These are phyloP conservation scores for Drosophila persimilis DNA, from an alignment of 1,140 invertebrate species.

Conservation along the genomic window DNA sequence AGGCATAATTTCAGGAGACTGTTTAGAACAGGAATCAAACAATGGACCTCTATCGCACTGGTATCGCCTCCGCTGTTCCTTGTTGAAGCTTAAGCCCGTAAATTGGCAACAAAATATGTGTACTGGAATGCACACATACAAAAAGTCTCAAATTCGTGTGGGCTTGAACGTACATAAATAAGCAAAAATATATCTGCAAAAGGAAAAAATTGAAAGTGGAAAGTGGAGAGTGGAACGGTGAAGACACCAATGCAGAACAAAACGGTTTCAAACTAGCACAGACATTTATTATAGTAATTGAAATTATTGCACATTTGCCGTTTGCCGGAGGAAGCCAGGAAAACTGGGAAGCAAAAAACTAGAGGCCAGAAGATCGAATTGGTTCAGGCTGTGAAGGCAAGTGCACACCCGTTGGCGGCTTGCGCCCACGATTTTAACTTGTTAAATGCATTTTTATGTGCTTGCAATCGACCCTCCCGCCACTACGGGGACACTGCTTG, in stretches of 20 bases:
- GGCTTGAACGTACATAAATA: slow-evolving; percentile 31
- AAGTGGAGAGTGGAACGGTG: neutral
- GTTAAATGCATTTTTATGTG: slow-evolving; percentile 79
- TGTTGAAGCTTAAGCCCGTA: neutral
- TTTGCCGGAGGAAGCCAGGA: slow-evolving; percentile 52
- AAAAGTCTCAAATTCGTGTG: slow-evolving; percentile 30
- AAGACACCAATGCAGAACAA: slow-evolving; percentile 14
- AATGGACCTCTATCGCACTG: too few relatives aligned
- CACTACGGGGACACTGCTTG: slow-evolving; percentile 28
- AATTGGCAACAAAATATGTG: slow-evolving; percentile 5
- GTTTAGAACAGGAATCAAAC: too few relatives aligned
- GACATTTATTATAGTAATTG: slow-evolving; percentile 83
- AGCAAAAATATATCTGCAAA: slow-evolving; percentile 64
- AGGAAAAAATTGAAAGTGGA: slow-evolving; percentile 16
- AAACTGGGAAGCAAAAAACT: neutral
- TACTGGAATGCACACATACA: neutral
- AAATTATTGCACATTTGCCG: slow-evolving; percentile 82
- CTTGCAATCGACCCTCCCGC: slow-evolving; percentile 7
- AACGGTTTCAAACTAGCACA: slow-evolving; percentile 58
- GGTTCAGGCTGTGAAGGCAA: neutral
- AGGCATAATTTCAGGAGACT: too few relatives aligned
- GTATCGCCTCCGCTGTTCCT: too few relatives aligned
- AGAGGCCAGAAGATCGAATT: slow-evolving; percentile 4
- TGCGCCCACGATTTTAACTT: slow-evolving; percentile 52
- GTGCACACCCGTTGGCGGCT: too few relatives aligned